Conservation (phyloP, 2,113 vertebrate species). For the Dasypus novemcinctus region DNA sequence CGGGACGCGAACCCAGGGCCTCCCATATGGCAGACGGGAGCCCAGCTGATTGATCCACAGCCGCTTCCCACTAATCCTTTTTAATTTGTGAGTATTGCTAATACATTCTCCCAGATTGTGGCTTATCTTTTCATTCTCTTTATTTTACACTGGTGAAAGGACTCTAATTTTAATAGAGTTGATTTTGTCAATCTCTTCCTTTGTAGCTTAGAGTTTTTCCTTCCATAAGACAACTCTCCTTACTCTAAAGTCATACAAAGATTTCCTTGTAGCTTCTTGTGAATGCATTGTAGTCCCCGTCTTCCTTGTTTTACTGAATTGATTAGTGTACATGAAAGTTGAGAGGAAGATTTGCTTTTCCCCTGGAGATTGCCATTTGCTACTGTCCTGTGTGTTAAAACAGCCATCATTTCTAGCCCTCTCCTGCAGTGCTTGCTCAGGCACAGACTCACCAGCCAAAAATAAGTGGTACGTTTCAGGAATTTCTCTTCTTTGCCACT, state of each 20-base stretch:
- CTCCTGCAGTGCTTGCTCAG: not conserved
- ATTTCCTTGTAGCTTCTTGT: not conserved
- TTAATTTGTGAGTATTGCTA: not conserved
- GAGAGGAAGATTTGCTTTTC: too few species aligned
- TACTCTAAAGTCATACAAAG: not conserved
- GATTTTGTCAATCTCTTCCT: not conserved
- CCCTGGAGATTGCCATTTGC: too few species aligned
- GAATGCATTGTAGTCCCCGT: not conserved
- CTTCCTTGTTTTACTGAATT: too few species aligned
- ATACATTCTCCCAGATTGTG: not conserved
- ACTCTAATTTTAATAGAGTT: not conserved
- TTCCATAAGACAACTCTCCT: too few species aligned
- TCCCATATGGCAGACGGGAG: too few species aligned
- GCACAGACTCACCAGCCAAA: too few species aligned
- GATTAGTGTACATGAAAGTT: too few species aligned
- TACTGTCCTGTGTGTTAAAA: not conserved
- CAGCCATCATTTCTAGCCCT: not conserved
- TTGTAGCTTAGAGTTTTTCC: too few species aligned
- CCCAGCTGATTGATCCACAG: too few species aligned
- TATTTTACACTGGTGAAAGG: not conserved
- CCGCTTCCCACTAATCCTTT: not conserved
- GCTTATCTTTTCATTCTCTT: too few species aligned
- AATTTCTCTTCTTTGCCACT: not conserved
- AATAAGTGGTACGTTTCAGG: not conserved
- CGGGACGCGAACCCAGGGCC: too few species aligned